These are phyloP conservation scores for Campylomormyrus numenius DNA, from an alignment of 2,113 vertebrate species.

Conservation along the genomic window DNA sequence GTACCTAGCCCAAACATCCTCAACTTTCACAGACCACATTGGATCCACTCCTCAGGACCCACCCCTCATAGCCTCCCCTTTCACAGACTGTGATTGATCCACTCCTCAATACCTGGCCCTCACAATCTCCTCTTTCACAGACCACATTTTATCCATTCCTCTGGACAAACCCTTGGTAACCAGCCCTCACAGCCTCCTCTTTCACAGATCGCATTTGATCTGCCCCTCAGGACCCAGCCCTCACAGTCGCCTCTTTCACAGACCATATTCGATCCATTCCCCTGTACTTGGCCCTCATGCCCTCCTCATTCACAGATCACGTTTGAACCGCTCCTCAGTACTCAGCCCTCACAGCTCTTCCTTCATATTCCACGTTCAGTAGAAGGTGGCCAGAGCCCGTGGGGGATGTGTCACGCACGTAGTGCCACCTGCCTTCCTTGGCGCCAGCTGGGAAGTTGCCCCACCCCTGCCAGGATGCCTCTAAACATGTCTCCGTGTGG, in stretches of 20 bases:
- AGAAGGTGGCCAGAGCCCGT: background rate
- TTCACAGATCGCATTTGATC: background rate
- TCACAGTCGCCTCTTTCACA: background rate
- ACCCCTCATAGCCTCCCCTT: too few relatives aligned
- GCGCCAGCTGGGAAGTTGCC: background rate
- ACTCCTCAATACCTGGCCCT: background rate
- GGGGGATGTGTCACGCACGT: background rate
- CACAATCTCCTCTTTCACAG: background rate
- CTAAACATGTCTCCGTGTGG: conserved; percentile 3
- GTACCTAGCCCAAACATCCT: background rate
- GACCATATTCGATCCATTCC: background rate
- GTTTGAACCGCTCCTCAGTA: background rate
- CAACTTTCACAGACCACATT: background rate
- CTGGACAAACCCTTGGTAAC: too few relatives aligned
- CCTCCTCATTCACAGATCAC: background rate
- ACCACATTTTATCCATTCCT: too few relatives aligned
- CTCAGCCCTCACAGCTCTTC: background rate
- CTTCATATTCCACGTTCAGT: background rate
- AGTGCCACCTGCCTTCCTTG: background rate
- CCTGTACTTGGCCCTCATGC: background rate
- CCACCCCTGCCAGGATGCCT: background rate
- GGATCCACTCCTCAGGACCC: background rate
- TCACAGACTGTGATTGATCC: background rate
- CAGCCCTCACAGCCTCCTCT: background rate
- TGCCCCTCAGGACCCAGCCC: too few relatives aligned